Base-by-base conservation (phyloP, 2,797 vertebrate species). In the Onychomys arenicola region DNA sequence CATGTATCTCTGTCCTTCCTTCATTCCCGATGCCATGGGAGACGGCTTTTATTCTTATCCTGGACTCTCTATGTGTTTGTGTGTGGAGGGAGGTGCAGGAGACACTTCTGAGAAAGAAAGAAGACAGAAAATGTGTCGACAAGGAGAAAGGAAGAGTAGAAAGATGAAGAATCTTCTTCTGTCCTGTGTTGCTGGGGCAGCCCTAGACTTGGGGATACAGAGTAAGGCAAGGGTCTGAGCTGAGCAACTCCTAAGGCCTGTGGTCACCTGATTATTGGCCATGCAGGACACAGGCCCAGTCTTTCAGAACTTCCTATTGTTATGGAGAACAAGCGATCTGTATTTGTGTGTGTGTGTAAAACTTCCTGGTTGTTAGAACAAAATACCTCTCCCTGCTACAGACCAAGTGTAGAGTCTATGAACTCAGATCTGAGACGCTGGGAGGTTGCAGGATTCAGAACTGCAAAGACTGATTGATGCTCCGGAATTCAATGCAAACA, bases 381-480 rank as follows among this genome's bases (percentile, higher is more conserved):
- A 87, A 93, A 40, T 34, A 40, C 14, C 61, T 49, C 49, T 86
- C 73, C 40, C 21, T 77, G 19, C 80, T 77, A 46, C 40, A 90
- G 90, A 78, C n/a, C 32, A 65, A 90, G 65, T 65, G 69, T 59
- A 82, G 61, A 63, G 73, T 67, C 49, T 55, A 46, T 69, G 32
- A 83, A 80, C 77, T 80, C 77, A 46, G 77, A 27, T 73, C 71
- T 85, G 49, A 93, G 92, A 82, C 67, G 29, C 80, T 1, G 57
- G 63, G 34, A 92, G 52, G 13, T 8, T 71, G 73, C 21, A 57
- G 88, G 59, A 91, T 81, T 96, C 86, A 61, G 83, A 89, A 95
- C 6, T 4, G 0, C n/a, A 49, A 63, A 92, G 85, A 81, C 17
- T 89, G 61, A 71, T 16, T n/a, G 43, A 92, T 23, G 75, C 87